These are phyloP conservation scores for Perizoma flavofasciatum DNA, from an alignment of 2,888 invertebrate species.

Conservation along the genomic window DNA sequence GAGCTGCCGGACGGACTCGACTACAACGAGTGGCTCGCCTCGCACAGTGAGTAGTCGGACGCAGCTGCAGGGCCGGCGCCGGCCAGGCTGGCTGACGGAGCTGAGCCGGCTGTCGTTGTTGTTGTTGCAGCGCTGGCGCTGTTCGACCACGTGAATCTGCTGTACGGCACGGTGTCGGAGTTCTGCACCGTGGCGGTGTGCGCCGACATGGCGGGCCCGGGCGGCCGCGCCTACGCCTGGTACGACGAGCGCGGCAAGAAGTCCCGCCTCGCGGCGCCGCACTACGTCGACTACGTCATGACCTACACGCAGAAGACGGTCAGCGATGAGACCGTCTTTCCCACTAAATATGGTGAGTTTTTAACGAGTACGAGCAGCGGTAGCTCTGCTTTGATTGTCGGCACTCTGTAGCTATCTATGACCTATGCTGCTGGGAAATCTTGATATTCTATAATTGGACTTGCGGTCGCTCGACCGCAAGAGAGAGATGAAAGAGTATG, in stretches of 20 bases:
- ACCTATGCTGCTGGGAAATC: slow-evolving; percentile 3
- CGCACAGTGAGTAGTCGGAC: slow-evolving; percentile 89
- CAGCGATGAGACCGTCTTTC: slow-evolving; percentile 98
- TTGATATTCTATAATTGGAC: too few species aligned
- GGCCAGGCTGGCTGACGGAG: too few species aligned
- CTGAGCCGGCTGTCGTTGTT: too few species aligned
- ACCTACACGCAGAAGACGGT: slow-evolving; percentile 98
- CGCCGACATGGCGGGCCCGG: slow-evolving; percentile 98
- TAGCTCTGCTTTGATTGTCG: too few species aligned
- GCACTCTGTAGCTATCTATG: too few species aligned
- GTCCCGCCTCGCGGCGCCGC: slow-evolving; percentile 97
- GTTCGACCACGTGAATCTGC: slow-evolving; percentile 99
- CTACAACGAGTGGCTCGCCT: slow-evolving; percentile 99
- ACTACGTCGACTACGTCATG: slow-evolving; percentile 99
- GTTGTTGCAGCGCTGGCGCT: slow-evolving; percentile 92
- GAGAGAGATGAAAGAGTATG: too few species aligned
- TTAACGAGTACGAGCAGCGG: background rate
- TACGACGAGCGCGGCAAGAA: slow-evolving; percentile 99
- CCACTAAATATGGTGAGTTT: slow-evolving; percentile 97
- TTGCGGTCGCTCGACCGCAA: too few species aligned
- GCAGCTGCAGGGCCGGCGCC: background rate
- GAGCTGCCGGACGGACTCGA: slow-evolving; percentile 97
- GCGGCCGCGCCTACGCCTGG: slow-evolving; percentile 98
- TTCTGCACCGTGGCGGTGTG: slow-evolving; percentile 98
- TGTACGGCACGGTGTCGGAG: slow-evolving; percentile 99